phyloP scores from a whole-genome alignment of 2,888 invertebrate species.

The Chloromyia formosa region DNA sequence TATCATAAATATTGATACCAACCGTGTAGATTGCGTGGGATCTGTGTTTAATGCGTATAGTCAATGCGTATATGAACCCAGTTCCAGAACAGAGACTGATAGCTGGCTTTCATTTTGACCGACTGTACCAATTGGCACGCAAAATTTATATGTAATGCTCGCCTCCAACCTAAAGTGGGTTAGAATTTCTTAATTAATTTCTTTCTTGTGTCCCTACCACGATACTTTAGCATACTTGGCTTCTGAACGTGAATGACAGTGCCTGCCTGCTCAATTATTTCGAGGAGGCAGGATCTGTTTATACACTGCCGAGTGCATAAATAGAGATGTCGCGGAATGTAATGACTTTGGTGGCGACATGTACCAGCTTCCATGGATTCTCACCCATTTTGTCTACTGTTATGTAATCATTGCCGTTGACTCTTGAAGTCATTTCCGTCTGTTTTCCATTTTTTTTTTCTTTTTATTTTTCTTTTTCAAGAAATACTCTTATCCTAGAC shows the following conservation, averaged over 20 bases:
- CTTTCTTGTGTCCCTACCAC: background rate
- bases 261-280: background rate
- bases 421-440: constrained; percentile 18
- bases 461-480: background rate
- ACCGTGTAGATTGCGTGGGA: too few relatives aligned
- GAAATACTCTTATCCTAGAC: too few relatives aligned
- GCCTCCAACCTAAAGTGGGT: background rate
- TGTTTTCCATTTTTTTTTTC: background rate
- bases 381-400: background rate
- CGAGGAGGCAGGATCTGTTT: constrained; percentile 14
- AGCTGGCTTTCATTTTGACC: background rate
- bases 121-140: background rate
- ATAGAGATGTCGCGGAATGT: constrained; percentile 40
- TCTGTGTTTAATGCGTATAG: too few relatives aligned
- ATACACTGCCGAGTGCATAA: constrained; percentile 25
- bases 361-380: background rate
- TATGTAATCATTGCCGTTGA: constrained; percentile 21
- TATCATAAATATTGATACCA: constrained; percentile 1
- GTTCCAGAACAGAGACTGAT: too few relatives aligned
- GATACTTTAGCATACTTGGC: constrained; percentile 9
- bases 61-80: too few relatives aligned
- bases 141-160: background rate
- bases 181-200: constrained; percentile 40
- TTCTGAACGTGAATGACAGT: background rate
- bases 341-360: constrained; percentile 22